Conservation (phyloP, 2,797 vertebrate species). For the Onychomys leucogaster region DNA sequence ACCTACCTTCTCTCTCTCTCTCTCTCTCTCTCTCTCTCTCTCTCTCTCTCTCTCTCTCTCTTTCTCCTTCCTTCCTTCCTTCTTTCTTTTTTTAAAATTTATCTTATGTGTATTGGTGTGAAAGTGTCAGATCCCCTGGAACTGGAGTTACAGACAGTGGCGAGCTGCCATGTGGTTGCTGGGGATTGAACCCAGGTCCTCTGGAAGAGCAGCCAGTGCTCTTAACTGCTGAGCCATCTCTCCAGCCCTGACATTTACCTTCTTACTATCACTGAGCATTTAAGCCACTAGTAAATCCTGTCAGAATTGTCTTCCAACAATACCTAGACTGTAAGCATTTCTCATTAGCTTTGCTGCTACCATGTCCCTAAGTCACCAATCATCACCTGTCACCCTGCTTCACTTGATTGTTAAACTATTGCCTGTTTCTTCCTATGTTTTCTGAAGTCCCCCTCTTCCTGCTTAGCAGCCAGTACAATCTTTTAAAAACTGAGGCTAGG, state of each 20-base stretch:
- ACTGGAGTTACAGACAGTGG: not conserved
- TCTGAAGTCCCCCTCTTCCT: not conserved
- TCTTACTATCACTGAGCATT: not conserved
- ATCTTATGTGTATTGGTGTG: not conserved
- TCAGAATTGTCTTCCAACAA: not conserved
- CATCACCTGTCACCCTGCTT: not conserved
- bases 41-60: no score
- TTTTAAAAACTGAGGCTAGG: not conserved
- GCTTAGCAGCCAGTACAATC: not conserved
- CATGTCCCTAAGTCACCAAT: not conserved
- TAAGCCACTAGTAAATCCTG: conserved; percentile 43
- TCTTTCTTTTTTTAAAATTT: not conserved
- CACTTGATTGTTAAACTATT: not conserved
- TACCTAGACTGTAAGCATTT: conserved; percentile 35
- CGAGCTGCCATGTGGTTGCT: not conserved
- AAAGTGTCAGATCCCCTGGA: not conserved
- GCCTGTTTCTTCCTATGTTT: not conserved
- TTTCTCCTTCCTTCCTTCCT: no score
- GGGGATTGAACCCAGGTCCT: not conserved
- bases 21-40: not conserved
- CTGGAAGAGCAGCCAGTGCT: not conserved
- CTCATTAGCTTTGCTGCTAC: not conserved
- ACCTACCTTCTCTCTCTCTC: not conserved
- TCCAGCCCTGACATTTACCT: not conserved
- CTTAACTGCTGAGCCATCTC: not conserved